These are phyloP conservation scores for Syngnathoides biaculeatus DNA, from an alignment of 2,113 vertebrate genomes.

Conservation along the genomic window DNA sequence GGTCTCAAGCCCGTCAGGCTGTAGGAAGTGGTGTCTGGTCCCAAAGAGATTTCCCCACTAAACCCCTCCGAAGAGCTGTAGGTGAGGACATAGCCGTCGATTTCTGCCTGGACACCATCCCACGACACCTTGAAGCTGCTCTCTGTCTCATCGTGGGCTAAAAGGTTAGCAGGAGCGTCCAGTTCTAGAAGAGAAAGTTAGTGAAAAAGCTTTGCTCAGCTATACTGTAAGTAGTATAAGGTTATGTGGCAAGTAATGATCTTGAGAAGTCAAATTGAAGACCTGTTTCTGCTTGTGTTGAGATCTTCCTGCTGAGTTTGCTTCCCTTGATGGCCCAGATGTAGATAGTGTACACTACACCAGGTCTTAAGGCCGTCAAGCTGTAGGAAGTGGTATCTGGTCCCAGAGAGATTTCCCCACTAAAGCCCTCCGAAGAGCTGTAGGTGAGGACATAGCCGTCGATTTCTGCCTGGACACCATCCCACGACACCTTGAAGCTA, in stretches of 20 bases:
- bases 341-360: constrained; percentile 71
- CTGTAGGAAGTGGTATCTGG: constrained; percentile 63
- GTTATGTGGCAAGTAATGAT: no score
- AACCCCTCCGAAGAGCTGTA: constrained; percentile 73
- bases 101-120: constrained; percentile 68
- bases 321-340: constrained; percentile 77
- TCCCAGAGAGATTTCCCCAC: constrained; percentile 65
- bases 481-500: constrained; percentile 72
- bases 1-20: constrained; percentile 73
- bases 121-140: constrained; percentile 71
- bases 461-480: constrained; percentile 66
- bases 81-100: constrained; percentile 77
- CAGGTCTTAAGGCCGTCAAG: constrained; percentile 75
- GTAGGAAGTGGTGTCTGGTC: constrained; percentile 63
- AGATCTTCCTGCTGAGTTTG: constrained; percentile 71
- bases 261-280: no score
- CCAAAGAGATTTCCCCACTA: constrained; percentile 66
- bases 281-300: constrained; percentile 77
- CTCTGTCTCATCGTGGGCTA: constrained; percentile 67
- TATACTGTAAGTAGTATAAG: no score
- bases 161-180: constrained; percentile 51
- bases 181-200: constrained; percentile 42
- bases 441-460: constrained; percentile 79
- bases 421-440: constrained; percentile 68
- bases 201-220: no score